Base-by-base conservation (phyloP, 2,888 invertebrate genomes). In the Cerceris rybyensis region DNA sequence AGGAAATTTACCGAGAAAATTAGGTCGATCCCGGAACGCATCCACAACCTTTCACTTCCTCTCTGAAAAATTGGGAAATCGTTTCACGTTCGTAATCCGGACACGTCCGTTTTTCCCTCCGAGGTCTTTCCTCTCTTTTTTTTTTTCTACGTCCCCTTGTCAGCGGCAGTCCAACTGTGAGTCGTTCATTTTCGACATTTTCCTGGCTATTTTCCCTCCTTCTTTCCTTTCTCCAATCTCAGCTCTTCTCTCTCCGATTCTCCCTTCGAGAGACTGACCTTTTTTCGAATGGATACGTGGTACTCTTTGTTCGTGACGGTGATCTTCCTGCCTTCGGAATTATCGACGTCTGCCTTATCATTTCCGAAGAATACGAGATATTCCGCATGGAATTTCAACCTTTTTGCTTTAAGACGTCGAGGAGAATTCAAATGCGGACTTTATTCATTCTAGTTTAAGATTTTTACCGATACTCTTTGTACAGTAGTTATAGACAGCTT, bases 1-100 rank as follows among this genome's bases (percentile, higher is more conserved):
- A 49, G 68, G 75, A 75, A 78, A 75, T 78, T 75, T 65, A 60
- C 54, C 50, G 70, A 50, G 77, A 55, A 81, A 81, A 81, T 81
- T 81, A 69, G 70, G 75, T 81, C 78, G 70, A 71, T 66, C 55
- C 66, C n/a, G 54, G 55, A 65, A 60, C 76, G 52, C 55, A 64
- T 67, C 70, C 67, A 16, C 59, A 49, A 43, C 58, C 75, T 69
- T 79, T 67, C 64, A 39, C 39, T 68, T 55, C 54, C 50, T 13
- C 16, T 28, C 17, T 52, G 71, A 65, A 71, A 78, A 74, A 71
- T 80, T 64, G 49, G 43, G 46, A 39, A 11, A 74, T 68, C 70
- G 57, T 59, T 60, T 16, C 65, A 54, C 67, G 14, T 64, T 67
- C 2, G 46, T 64, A 68, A 70, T 72, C 67, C 67, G 9, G n/a